Base-by-base conservation (phyloP, 1,140 invertebrate genomes). In the Drosophila lini region DNA sequence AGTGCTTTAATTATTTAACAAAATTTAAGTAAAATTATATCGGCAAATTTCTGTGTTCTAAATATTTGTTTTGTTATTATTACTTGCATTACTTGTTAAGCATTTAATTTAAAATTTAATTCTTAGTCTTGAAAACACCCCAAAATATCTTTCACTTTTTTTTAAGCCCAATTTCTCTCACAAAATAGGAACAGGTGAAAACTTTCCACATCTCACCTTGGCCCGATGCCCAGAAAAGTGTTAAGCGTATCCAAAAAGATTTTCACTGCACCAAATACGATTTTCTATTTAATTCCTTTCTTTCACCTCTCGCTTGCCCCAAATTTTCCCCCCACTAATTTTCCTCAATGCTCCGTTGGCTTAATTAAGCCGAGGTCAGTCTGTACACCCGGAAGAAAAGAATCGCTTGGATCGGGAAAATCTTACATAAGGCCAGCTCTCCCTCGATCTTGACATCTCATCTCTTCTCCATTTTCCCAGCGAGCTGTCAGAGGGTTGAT, bases 241-340 rank as follows among this genome's bases (percentile, higher is more conserved):
- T 48, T 71, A 22, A 71, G 68, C 68, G 68, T 71, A 59, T 71
- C 68, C 68, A 71, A 71, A 48, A 71, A 71, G 52, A 71, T 71
- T 71, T 71, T 71, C 68, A 59, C 68, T 71, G 65, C 67, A 71
- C 68, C 67, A 70, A 58, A 71, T 71, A 70, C 65, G 68, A 70
- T 71, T 71, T 71, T 50, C 68, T 34, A 71, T 58, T 71, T 71
- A 58, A 58, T 71, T 71, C 53, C 50, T 3, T 41, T 71, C 65
- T 59, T 71, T 50, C 65, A 71, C 68, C 58, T 41, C 52, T 48
- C 25, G 28, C 7, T 70, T 31, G 44, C 52, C 68, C 42, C 13
- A 70, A 41, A 59, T 65, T 65, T 36, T 6, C 11, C 50, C 32
- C 36, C 48, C 11, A 31, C 3, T 40, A 36, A 53, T 58, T 41